Base-by-base conservation (phyloP, 2,113 vertebrate genomes). In the Pholis gunnellus region DNA sequence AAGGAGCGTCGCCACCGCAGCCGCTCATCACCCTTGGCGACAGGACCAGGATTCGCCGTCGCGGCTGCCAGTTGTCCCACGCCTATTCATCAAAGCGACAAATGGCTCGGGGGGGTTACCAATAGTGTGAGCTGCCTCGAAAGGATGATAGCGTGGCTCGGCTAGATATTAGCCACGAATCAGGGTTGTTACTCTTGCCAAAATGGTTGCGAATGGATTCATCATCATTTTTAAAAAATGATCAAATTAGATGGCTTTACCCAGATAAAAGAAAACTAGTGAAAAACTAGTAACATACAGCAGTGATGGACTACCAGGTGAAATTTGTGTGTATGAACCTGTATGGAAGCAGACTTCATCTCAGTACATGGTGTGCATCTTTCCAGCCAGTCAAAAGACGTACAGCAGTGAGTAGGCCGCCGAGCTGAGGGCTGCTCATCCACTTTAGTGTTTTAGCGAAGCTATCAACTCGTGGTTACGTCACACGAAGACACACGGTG, bases 61-160 rank as follows among this genome's bases (percentile, higher is more conserved):
- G 79, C 27, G 36, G 40, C 68, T 75, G 72, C 66, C 83, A 87
- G 72, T 74, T 18, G 29, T 31, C 46, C 67, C n/a, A 31, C 9
- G 34, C 61, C 69, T 81, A 89, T 95, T 90, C 71, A 90, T 95
- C 90, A 6, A 94, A 78, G 52, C 22, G 25, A 94, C 81, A 75
- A 90, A 93, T 89, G 77, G 57, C 80, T 78, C 60, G 34, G 5
- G 34, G 34, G 34, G 34, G 29, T 31, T 31, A 31, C 29, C 29
- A 31, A 31, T 31, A 31, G 29, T 31, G 29, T 31, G 34, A 34
- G 34, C 34, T 34, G 34, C 34, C 34, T 34, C 34, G 34, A 34
- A 34, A 34, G 34, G 34, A 34, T 34, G 27, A 78, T 42, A 57
- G 46, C 5, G 17, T 42, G 68, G 50, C 42, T 20, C 80, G n/a